A percentile compares a stretch with the other conserved stretches of the same genome.
phyloP scores from a whole-genome alignment of 1,140 invertebrate species.

The Ceratosolen solmsi region DNA sequence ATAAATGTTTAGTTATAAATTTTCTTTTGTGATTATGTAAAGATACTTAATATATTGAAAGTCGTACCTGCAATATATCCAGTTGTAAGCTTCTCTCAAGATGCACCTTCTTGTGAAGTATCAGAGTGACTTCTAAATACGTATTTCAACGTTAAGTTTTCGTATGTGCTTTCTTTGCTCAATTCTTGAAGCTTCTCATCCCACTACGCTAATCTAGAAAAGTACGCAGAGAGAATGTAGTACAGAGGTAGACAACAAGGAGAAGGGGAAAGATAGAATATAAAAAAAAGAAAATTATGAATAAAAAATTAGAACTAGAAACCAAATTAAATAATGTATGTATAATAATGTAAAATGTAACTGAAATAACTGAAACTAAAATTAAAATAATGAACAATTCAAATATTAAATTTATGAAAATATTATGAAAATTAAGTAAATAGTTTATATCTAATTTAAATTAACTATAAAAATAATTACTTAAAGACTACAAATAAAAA shows the following conservation, averaged over 20 bases:
- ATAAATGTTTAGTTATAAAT: too few species aligned
- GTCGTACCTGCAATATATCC: conserved; percentile 2
- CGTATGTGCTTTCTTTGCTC: conserved; percentile 48
- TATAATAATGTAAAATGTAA: not conserved
- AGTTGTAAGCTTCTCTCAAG: conserved; percentile 48
- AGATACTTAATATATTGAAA: conserved; percentile 2
- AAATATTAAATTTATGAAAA: too few species aligned
- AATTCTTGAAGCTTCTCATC: conserved; percentile 53
- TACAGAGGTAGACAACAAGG: not conserved
- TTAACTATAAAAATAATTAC: too few species aligned
- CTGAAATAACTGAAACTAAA: too few species aligned
- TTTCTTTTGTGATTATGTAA: not conserved
- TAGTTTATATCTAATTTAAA: too few species aligned
- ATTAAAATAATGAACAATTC: too few species aligned
- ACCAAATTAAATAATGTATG: not conserved
- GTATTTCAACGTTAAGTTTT: conserved; percentile 59
- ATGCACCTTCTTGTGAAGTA: conserved; percentile 68
- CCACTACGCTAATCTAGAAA: conserved; percentile 53
- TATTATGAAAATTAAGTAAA: too few species aligned
- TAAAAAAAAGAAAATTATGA: not conserved
- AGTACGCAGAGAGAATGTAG: not conserved
- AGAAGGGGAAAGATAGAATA: not conserved
- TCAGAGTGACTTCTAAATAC: conserved; percentile 65
- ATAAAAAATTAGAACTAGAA: not conserved
- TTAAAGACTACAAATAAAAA: too few species aligned